Evolutionary conservation across 2,113 vertebrate species (phyloP), one percentile per base, ranked within the genome.

Genomic region (Equus przewalskii): DNA sequence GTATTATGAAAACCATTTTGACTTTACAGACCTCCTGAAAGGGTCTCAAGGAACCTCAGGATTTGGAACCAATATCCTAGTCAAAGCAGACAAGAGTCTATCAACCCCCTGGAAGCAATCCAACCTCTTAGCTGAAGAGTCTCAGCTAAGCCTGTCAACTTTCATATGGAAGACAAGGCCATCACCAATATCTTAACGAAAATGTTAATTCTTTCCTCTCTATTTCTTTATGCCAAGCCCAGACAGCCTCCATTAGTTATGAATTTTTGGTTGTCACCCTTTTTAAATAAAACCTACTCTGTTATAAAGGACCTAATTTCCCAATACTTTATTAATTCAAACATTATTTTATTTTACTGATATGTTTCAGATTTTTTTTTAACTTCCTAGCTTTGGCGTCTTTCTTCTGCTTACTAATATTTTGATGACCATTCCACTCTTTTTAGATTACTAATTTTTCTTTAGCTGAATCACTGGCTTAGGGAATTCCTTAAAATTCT

Each of bases 321-420:
- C 36, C 78, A 91, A 81, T 69, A 93, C 49, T 33, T 65, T 69
- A 80, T 87, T 44, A 79, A 67, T 44, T 67, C 70, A 78, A 88
- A 76, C 16, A 54, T 54, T 44, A 81, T 33, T 81, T 41, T 64
- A 78, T 49, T 96, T 33, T 80, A 56, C 4, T 72, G 13, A 88
- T 22, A 75, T 21, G 18, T 33, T 85, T 94, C 44, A 80, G 9
- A 70, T 78, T 49, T 72, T 49, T 72, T 64, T 70, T 75, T 67
- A 73, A 93, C 56, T 78, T 84, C 8, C 64, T 46, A 91, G 64
- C 18, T 95, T 72, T 93, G 44, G 81, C 18, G 41, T 62, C 41
- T 89, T 82, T 85, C 62, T 60, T 88, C 33, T 78, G n/a, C 9
- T 87, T 95, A 73, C 26, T 89, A 91, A 91, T 76, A 91, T 94